phyloP scores from a whole-genome alignment of 2,797 vertebrate species.

The Pelobates cultripes region DNA sequence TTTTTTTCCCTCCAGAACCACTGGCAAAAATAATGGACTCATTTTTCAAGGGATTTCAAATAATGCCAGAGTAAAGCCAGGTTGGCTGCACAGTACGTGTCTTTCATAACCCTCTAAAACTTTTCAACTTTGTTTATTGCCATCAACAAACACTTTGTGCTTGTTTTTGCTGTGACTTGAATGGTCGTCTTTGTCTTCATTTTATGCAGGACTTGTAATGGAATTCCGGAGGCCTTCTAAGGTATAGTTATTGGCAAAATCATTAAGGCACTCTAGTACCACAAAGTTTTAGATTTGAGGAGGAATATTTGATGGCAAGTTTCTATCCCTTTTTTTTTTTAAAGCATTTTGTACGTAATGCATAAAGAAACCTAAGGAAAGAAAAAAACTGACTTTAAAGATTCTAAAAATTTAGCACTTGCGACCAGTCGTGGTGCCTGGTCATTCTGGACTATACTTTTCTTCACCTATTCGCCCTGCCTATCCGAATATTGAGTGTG shows the following conservation, averaged over 20 bases:
- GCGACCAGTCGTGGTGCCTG: too few species aligned
- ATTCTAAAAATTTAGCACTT: too few species aligned
- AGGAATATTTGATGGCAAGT: neutral
- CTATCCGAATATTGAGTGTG: too few species aligned
- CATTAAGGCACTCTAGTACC: neutral
- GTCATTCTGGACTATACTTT: too few species aligned
- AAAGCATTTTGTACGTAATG: too few species aligned
- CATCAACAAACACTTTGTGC: conserved; percentile 72
- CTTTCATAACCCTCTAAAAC: conserved; percentile 61
- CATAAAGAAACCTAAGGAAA: too few species aligned
- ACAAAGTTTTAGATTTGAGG: neutral
- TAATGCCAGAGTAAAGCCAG: conserved; percentile 56
- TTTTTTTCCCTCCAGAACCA: neutral
- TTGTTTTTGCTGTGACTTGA: conserved; percentile 65
- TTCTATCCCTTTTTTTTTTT: neutral
- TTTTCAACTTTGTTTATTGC: conserved; percentile 70
- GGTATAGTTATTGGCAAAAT: conserved; percentile 58
- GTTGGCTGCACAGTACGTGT: conserved; percentile 58
- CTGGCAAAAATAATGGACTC: neutral
- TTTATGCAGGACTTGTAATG: conserved; percentile 72
- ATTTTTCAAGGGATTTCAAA: neutral
- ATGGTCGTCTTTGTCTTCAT: conserved; percentile 72
- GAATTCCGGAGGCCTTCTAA: conserved; percentile 76
- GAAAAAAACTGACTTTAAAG: too few species aligned
- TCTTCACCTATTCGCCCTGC: too few species aligned